Base-by-base conservation (phyloP, 2,888 invertebrate species). In the Cantharis lateralis region DNA sequence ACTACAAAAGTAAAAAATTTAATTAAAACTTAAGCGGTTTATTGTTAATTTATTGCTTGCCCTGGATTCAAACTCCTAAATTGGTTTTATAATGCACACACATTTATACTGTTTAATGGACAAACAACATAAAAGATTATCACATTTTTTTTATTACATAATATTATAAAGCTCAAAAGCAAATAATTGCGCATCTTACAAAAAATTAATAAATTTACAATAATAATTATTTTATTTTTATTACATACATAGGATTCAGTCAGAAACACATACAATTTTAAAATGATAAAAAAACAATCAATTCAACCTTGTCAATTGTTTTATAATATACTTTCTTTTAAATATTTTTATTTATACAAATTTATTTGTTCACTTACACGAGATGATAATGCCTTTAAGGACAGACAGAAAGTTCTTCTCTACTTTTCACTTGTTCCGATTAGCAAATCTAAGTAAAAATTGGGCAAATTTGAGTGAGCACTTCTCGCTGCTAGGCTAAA, bases 171-270 rank as follows among this genome's bases (percentile, higher is more conserved):
- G 48, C 48, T 48, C 48, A 48, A 48, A 48, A 48, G 48, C 48
- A 48, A 48, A 48, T 11, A 48, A 48, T 48, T 48, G 48, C 48
- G 48, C 20, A 15, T 20, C 16, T 26, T 26, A 16, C 16, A 32
- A 69, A 69, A 28, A 69, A 69, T 64, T 26, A 69, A 69, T 32
- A n/a, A 26, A 69, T 32, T 32, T 69, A 26, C 32, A 69, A 15
- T 16, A 69, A 15, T 16, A 26, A 69, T 16, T 20, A 64, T 18
- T 69, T 69, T 69, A 82, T 85, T 84, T 85, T 83, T 16, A 24
- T 20, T 66, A 66, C 64, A 85, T 86, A 85, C 85, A 85, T 80
- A 81, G 83, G 82, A 83, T 84, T 87, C 86, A 87, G 86, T 87
- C 86, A 86, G 85, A 85, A 85, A 85, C 85, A 85, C 82, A 84